phyloP scores from a whole-genome alignment of 2,797 vertebrate genomes.

The Diplodus puntazzo region DNA sequence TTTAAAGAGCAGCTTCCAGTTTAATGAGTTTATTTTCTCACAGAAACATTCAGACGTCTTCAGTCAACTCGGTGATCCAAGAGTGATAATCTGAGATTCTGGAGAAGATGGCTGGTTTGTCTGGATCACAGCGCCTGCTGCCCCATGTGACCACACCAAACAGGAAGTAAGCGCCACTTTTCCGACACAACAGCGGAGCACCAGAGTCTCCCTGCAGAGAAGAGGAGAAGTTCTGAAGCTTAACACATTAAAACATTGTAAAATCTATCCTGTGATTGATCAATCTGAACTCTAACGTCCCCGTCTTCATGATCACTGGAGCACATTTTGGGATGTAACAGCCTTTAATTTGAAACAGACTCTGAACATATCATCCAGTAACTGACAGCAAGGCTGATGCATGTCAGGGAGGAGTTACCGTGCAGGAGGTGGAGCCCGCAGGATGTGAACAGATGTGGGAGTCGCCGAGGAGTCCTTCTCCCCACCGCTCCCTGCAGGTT shows the following conservation, averaged over 20 bases:
- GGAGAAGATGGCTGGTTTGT: constrained; percentile 78
- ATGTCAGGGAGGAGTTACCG: constrained; percentile 60
- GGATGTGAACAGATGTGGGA: constrained; percentile 73
- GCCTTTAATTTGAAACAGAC: background rate
- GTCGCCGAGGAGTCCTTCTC: constrained; percentile 42
- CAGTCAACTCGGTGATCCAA: constrained; percentile 67
- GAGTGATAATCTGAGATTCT: constrained; percentile 55
- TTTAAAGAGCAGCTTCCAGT: background rate
- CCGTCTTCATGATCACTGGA: too few species aligned
- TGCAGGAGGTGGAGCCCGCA: constrained; percentile 76
- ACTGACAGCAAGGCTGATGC: background rate
- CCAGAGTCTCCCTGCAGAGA: constrained; percentile 75
- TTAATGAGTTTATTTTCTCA: constrained; percentile 20
- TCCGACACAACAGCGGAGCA: constrained; percentile 79
- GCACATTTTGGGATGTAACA: background rate
- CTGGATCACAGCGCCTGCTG: constrained; percentile 57
- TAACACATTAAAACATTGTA: background rate
- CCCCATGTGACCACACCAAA: constrained; percentile 80
- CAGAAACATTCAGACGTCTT: constrained; percentile 22
- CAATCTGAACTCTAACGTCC: background rate
- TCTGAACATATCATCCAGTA: background rate
- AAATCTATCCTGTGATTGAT: too few species aligned
- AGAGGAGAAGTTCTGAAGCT: background rate
- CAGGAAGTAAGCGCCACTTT: constrained; percentile 72
- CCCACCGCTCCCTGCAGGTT: constrained; percentile 70